Percentiles rank a stretch among this genome's conserved stretches.
Conservation (phyloP, 2,888 invertebrate species). For the Timema cristinae region DNA sequence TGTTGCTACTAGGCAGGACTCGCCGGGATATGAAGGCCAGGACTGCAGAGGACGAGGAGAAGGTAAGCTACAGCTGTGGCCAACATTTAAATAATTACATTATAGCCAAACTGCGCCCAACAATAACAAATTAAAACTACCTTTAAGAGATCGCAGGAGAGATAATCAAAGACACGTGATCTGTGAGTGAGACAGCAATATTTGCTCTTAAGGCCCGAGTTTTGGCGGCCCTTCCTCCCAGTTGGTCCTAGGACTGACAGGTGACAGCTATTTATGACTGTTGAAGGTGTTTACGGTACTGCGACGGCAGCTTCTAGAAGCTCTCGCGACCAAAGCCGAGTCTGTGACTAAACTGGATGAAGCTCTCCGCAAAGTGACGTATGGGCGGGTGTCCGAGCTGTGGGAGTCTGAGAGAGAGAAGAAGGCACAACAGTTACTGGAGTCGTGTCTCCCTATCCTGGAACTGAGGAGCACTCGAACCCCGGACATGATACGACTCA, state of each 20-base stretch:
- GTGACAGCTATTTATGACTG: neutral
- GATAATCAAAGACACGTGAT: too few relatives aligned
- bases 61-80: slow-evolving; percentile 20
- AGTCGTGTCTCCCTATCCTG: slow-evolving; percentile 20
- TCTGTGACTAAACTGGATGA: slow-evolving; percentile 20
- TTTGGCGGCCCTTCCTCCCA: too few relatives aligned
- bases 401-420: slow-evolving; percentile 24
- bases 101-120: too few relatives aligned
- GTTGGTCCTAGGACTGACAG: neutral
- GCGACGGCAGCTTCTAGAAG: slow-evolving; percentile 25
- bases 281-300: slow-evolving; percentile 26
- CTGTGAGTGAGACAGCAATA: too few relatives aligned
- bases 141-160: too few relatives aligned
- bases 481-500: slow-evolving; percentile 14
- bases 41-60: slow-evolving; percentile 24
- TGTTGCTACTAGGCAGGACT: slow-evolving; percentile 24
- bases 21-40: slow-evolving; percentile 29
- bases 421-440: slow-evolving; percentile 22
- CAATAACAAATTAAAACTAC: too few relatives aligned
- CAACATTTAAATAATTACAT: too few relatives aligned
- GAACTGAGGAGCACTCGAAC: slow-evolving; percentile 18
- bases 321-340: slow-evolving; percentile 16
- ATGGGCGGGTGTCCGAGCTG: slow-evolving; percentile 20
- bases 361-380: slow-evolving; percentile 19
- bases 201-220: too few relatives aligned